Evolutionary conservation across 2,888 invertebrate genomes (phyloP).

Genomic region (Acleris holmiana): DNA sequence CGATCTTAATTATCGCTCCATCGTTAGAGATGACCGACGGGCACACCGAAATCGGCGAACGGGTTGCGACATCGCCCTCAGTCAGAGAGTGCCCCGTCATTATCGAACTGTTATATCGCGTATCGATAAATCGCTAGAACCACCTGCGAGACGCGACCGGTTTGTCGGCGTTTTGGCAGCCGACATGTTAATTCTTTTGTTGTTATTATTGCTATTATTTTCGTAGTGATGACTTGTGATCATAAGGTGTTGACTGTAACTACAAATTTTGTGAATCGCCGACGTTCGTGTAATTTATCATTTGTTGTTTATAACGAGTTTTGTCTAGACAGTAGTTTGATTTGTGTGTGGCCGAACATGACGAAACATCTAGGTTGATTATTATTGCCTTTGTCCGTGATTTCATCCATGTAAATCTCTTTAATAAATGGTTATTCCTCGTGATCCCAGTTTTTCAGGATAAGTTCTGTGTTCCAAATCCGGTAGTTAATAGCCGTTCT

Average conservation of each 20-base stretch:
- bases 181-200: slow-evolving; percentile 80
- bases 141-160: slow-evolving; percentile 64
- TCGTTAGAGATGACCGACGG: slow-evolving; percentile 82
- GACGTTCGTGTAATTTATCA: slow-evolving; percentile 18
- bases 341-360: slow-evolving; percentile 8
- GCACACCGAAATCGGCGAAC: slow-evolving; percentile 74
- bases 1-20: slow-evolving; percentile 82
- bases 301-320: background rate
- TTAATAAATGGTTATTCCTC: too few relatives aligned
- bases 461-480: too few relatives aligned
- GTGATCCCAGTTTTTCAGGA: too few relatives aligned
- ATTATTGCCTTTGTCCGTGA: too few relatives aligned
- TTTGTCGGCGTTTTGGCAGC: slow-evolving; percentile 75
- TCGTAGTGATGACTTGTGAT: slow-evolving; percentile 70
- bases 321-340: slow-evolving; percentile 7
- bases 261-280: slow-evolving; percentile 31
- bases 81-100: slow-evolving; percentile 61
- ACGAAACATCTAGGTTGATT: background rate
- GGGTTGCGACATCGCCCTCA: slow-evolving; percentile 70
- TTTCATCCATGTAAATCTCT: too few relatives aligned
- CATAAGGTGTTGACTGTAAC: slow-evolving; percentile 17
- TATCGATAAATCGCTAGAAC: slow-evolving; percentile 75
- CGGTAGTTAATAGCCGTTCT: too few relatives aligned
- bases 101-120: slow-evolving; percentile 71
- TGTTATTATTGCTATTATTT: slow-evolving; percentile 71